Evolutionary conservation across 2,888 invertebrate genomes (phyloP).

Genomic region (Coelopa pilipes): DNA sequence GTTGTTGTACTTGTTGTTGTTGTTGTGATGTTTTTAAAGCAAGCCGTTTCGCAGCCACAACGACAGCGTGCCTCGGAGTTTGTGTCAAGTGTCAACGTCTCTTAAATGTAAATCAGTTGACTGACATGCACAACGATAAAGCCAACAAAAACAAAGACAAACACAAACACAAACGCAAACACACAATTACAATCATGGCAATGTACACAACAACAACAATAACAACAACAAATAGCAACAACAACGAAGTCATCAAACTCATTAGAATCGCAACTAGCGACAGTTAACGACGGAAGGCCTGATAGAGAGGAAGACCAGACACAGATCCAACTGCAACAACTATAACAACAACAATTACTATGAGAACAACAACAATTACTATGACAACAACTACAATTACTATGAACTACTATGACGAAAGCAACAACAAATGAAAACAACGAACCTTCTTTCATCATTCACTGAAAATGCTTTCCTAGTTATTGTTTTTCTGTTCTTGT

Average conservation of each 20-base stretch:
- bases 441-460: slow-evolving; percentile 8
- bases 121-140: not conserved
- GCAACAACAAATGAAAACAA: slow-evolving; percentile 2
- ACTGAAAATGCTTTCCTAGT: slow-evolving; percentile 13
- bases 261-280: slow-evolving; percentile 40
- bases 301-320: not conserved
- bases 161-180: not conserved
- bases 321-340: not conserved
- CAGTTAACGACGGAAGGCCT: slow-evolving; percentile 34
- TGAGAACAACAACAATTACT: not conserved
- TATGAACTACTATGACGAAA: no score
- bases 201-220: slow-evolving; percentile 7
- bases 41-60: not conserved
- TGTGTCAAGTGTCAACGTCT: slow-evolving; percentile 33
- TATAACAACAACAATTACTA: not conserved
- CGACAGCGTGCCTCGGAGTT: slow-evolving; percentile 10
- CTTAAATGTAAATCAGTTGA: slow-evolving; percentile 29
- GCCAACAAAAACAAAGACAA: not conserved
- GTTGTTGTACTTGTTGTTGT: not conserved
- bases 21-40: not conserved
- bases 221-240: slow-evolving; percentile 9
- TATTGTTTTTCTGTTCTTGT: not conserved
- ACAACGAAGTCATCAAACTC: slow-evolving; percentile 39
- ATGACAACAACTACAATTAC: no score
- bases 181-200: not conserved